Base-by-base conservation (phyloP, 2,888 invertebrate species). In the Cheilosia impressa region DNA sequence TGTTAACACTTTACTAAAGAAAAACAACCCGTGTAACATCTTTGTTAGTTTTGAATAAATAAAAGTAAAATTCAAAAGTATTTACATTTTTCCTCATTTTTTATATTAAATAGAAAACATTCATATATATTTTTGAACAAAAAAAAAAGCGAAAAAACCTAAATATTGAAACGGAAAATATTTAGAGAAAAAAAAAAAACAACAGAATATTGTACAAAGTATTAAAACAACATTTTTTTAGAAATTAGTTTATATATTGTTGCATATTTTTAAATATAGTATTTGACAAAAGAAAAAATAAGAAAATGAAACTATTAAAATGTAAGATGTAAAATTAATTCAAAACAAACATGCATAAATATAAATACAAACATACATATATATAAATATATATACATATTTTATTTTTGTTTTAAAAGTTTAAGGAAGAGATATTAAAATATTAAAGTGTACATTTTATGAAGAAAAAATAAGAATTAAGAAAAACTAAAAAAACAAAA, bases 241-340 rank as follows among this genome's bases (percentile, higher is more conserved):
- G 85, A 81, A 81, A 77, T 34, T 81, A 85, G 81, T 80, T 85
- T 81, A 85, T 85, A 85, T 85, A 85, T 85, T 85, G 85, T 85
- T 85, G 85, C 85, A 77, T 85, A 85, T 85, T 85, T 85, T 85
- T 85, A 85, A 85, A 85, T 81, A 68, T 85, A 38, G 38, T 38
- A 85, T 72, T 81, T 85, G 85, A 77, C 85, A 72, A 31, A 31
- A 71, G 60, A 84, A 66, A 60, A 38, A 63, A 60, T 13, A 57
- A 69, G 55, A 77, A 68, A 69, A 60, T 34, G 58, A 68, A 77
- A 53, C 85, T 85, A 85, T 85, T 85, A 85, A 66, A 41, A 27
- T 53, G 24, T 85, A 85, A 85, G 85, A 63, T 85, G 85, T 85
- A 85, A 85, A 81, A 81, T 85, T 85, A 81, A 85, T 85, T 85